A percentile compares a stretch with the other conserved stretches of the same genome.
Conservation (phyloP, 2,888 invertebrate genomes). For the Arenicola marina region DNA sequence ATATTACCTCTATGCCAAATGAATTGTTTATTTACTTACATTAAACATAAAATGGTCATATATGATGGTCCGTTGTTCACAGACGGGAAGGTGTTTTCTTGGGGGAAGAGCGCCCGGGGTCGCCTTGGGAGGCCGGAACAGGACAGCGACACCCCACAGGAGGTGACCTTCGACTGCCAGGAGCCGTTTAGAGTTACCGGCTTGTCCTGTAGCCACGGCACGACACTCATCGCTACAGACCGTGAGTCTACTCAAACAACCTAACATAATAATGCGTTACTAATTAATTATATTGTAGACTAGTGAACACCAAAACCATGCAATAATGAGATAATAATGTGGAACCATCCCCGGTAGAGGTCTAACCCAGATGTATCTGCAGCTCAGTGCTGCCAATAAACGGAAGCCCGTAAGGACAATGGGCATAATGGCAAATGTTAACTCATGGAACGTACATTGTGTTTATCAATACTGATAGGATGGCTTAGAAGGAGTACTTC, state of each 20-base stretch:
- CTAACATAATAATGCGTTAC: not conserved
- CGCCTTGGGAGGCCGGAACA: conserved; percentile 49
- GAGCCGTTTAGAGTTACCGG: conserved; percentile 45
- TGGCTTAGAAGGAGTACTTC: too few species aligned
- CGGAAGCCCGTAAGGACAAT: too few species aligned
- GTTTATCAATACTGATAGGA: too few species aligned
- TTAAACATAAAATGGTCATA: not conserved
- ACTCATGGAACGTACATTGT: too few species aligned
- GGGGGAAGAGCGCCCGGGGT: conserved; percentile 58
- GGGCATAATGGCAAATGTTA: too few species aligned
- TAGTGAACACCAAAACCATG: too few species aligned
- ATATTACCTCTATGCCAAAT: not conserved
- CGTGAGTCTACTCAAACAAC: conserved; percentile 17
- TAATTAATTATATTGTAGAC: too few species aligned
- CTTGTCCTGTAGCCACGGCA: conserved; percentile 57
- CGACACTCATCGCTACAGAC: conserved; percentile 40
- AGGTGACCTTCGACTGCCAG: conserved; percentile 36
- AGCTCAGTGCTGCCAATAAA: too few species aligned
- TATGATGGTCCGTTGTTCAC: conserved; percentile 18
- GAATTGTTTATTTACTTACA: not conserved
- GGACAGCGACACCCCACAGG: conserved; percentile 44
- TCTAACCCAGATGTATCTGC: too few species aligned
- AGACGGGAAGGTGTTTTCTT: conserved; percentile 55
- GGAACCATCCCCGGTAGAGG: too few species aligned
- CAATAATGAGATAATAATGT: too few species aligned